Base-by-base conservation (phyloP, 2,797 vertebrate species). In the Acanthornis magna region DNA sequence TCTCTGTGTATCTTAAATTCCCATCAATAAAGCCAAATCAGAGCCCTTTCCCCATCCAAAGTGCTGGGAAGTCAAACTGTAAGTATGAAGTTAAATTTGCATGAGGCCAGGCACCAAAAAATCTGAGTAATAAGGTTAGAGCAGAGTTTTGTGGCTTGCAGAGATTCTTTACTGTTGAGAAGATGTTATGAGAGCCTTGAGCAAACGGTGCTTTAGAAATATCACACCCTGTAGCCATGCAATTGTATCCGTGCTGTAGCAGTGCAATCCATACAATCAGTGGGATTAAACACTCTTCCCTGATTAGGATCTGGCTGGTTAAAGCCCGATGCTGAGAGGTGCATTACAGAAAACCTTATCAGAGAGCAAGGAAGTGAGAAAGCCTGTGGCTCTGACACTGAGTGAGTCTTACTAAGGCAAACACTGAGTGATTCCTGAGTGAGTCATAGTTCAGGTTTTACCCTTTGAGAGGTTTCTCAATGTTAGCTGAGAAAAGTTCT, bases 111-210 rank as follows among this genome's bases (percentile, higher is more conserved):
- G 55, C 76, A 92, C 40, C 22, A 36, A 53, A 73, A 58, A 23
- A 11, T 53, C 78, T 38, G 30, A 89, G 60, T 40, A 30, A 71
- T 86, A 92, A 55, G 43, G 70, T 85, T 26, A 79, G 58, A 84
- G 77, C 61, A 89, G 60, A 81, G 66, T 88, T 94, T 63, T 92
- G 89, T 89, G 92, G 75, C 72, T 92, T 90, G 62, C 43, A 72
- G 62, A 83, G 73, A 88, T 94, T 92, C 91, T 81, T 93, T 48
- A 66, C 79, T 67, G 92, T 32, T 93, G 85, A 95, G 88, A 93
- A 63, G 83, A 78, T 76, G 76, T 84, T 94, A 54, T 3, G 38
- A 93, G 83, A 91, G 48, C 62, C 77, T 67, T 65, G 60, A 88
- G 83, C 74, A 94, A 85, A 83, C 0, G 4, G 32, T 60, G 55